Percentiles rank a stretch among this genome's conserved stretches.
These are phyloP conservation scores for Camelus dromedarius DNA, from an alignment of 2,113 vertebrate species.

Conservation along the genomic window DNA sequence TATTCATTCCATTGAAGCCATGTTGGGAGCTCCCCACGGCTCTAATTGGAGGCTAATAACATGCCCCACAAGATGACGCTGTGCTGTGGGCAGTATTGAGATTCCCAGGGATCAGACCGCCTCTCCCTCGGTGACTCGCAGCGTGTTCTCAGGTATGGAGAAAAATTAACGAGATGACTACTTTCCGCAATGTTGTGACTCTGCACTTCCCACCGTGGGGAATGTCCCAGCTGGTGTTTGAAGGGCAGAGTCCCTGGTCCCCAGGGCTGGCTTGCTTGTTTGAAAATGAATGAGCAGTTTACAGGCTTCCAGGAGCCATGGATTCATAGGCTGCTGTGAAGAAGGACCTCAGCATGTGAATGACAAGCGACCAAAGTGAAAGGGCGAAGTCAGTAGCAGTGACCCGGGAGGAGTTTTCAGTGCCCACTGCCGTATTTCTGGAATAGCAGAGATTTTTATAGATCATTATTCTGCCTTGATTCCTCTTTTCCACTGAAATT, in stretches of 20 bases:
- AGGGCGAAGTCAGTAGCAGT: not conserved
- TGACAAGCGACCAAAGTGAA: not conserved
- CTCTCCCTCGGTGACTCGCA: not conserved
- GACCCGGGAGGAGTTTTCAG: not conserved
- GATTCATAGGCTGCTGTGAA: not conserved
- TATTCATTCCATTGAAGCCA: not conserved
- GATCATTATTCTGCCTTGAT: not conserved
- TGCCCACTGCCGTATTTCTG: not conserved
- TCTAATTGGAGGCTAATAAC: slow-evolving; percentile 42
- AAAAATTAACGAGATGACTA: slow-evolving; percentile 62
- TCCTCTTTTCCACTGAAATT: not conserved
- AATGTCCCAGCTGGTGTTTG: slow-evolving; percentile 7
- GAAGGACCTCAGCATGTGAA: not conserved
- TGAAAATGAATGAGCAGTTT: slow-evolving; percentile 22
- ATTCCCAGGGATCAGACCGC: not conserved
- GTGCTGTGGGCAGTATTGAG: not conserved
- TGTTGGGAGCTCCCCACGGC: not conserved
- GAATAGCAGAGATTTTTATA: not conserved
- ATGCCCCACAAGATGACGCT: not conserved
- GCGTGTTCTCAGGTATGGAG: not conserved
- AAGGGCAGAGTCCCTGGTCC: not conserved
- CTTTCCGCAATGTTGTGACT: slow-evolving; percentile 18
- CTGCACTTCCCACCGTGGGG: not conserved
- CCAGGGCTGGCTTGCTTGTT: not conserved
- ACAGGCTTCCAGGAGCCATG: slow-evolving; percentile 47